A percentile compares a stretch with the other conserved stretches of the same genome.
These are phyloP conservation scores for Tribolium freemani DNA, from an alignment of 2,888 invertebrate genomes.

Conservation along the genomic window DNA sequence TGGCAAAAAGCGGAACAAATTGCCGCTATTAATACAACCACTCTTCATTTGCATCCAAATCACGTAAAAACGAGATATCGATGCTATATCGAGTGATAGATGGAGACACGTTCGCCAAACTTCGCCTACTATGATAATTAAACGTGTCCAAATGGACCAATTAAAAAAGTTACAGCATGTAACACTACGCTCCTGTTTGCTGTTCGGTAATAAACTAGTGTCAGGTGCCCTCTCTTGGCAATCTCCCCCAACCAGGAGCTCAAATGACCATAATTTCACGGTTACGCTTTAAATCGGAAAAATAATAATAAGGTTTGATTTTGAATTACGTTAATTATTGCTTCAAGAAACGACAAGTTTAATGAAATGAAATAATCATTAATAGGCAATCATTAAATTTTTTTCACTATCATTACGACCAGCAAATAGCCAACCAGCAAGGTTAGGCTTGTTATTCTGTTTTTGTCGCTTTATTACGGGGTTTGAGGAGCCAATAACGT, in stretches of 20 bases:
- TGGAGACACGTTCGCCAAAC: background rate
- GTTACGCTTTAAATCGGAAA: background rate
- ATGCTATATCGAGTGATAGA: conserved; percentile 19
- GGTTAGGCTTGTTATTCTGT: conserved; percentile 14
- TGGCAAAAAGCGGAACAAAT: conserved; percentile 52
- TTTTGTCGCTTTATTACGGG: background rate
- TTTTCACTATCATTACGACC: conserved; percentile 3
- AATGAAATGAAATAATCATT: conserved; percentile 23
- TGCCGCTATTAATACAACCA: conserved; percentile 13
- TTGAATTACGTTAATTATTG: conserved; percentile 9
- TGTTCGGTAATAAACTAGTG: background rate
- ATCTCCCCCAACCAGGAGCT: background rate
- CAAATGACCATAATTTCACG: background rate
- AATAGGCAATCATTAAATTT: conserved; percentile 14
- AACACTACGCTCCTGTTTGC: background rate
- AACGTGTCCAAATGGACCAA: conserved; percentile 4
- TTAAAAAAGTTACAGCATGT: conserved; percentile 2
- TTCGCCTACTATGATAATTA: conserved; percentile 19
- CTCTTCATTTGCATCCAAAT: conserved; percentile 8
- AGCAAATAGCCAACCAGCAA: conserved; percentile 5
- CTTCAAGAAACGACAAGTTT: background rate
- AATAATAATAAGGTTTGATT: background rate
- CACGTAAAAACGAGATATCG: conserved; percentile 1
- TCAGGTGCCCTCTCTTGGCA: background rate
- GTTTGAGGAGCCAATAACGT: background rate